Conservation (phyloP, 37 sponge, comb jelly and placozoan species). For the Chondrilla cf. caribensis region DNA sequence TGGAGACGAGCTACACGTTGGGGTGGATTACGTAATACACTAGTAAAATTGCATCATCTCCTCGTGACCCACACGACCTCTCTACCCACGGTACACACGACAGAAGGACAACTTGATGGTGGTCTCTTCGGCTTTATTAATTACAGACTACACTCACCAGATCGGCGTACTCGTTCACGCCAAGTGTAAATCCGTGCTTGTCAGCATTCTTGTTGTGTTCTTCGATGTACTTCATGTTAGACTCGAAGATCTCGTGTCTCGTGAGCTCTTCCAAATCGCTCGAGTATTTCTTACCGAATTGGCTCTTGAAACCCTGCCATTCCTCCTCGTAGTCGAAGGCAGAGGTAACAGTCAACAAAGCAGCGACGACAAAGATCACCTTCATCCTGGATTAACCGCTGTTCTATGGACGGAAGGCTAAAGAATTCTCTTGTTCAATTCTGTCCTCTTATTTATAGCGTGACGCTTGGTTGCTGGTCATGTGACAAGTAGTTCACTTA, state of each 20-base stretch:
- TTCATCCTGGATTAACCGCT: background rate
- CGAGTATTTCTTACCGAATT: conserved; percentile 36
- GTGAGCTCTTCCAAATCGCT: conserved; percentile 33
- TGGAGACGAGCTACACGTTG: too few relatives aligned
- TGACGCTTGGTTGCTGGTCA: too few relatives aligned
- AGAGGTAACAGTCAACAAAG: background rate
- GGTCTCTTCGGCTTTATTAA: background rate
- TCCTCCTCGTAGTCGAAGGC: conserved; percentile 52
- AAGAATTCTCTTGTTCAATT: too few relatives aligned
- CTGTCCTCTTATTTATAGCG: too few relatives aligned
- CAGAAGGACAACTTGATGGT: background rate
- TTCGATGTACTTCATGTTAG: conserved; percentile 49
- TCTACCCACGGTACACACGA: background rate
- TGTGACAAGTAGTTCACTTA: too few relatives aligned
- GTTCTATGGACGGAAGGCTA: too few relatives aligned
- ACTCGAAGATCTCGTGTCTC: conserved; percentile 43
- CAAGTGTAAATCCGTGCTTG: conserved; percentile 46
- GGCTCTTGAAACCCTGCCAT: conserved; percentile 59
- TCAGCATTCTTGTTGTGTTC: conserved; percentile 55
- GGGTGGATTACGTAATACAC: too few relatives aligned
- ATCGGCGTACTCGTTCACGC: conserved; percentile 60
- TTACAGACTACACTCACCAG: conserved; percentile 32
- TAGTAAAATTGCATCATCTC: too few relatives aligned
- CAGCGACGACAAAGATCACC: background rate
- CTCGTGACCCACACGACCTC: background rate